Percentiles rank a stretch among this genome's conserved stretches.
Conservation (phyloP, 1,140 invertebrate genomes). For the Drosophila lacertosa region DNA sequence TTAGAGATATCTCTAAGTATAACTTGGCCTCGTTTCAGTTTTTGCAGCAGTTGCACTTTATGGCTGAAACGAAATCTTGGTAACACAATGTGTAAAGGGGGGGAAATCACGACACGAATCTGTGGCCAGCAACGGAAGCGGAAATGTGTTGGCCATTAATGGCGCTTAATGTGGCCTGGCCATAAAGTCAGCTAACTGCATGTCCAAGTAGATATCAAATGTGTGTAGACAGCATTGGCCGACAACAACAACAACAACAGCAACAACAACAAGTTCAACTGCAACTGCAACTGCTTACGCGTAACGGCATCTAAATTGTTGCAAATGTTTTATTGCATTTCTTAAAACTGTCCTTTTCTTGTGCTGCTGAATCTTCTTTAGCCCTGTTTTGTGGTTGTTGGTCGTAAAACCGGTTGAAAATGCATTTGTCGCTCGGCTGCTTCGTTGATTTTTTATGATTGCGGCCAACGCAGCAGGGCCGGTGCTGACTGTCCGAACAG, state of each 20-base stretch:
- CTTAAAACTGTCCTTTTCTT: conserved; percentile 52
- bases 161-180: conserved; percentile 63
- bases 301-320: conserved; percentile 72
- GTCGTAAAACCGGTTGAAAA: conserved; percentile 72
- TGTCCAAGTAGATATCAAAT: conserved; percentile 55
- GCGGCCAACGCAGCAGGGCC: conserved; percentile 11
- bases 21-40: conserved; percentile 24
- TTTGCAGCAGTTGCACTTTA: conserved; percentile 37
- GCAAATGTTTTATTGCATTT: conserved; percentile 77
- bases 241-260: conserved; percentile 1
- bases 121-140: conserved; percentile 22
- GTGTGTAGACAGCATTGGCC: conserved; percentile 5
- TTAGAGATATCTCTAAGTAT: conserved; percentile 9
- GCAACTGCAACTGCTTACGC: conserved; percentile 2
- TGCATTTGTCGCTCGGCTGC: conserved; percentile 74
- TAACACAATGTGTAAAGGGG: conserved; percentile 47
- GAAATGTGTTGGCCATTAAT: conserved; percentile 60
- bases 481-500: conserved; percentile 36
- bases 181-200: conserved; percentile 66
- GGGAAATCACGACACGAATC: conserved; percentile 58
- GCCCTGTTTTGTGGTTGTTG: conserved; percentile 36
- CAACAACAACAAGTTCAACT: background rate
- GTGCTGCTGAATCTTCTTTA: background rate
- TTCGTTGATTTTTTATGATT: conserved; percentile 76
- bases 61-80: conserved; percentile 18